Percentiles rank a stretch among this genome's conserved stretches.
Conservation (phyloP, 2,113 vertebrate species). For the Urocolius indicus region DNA sequence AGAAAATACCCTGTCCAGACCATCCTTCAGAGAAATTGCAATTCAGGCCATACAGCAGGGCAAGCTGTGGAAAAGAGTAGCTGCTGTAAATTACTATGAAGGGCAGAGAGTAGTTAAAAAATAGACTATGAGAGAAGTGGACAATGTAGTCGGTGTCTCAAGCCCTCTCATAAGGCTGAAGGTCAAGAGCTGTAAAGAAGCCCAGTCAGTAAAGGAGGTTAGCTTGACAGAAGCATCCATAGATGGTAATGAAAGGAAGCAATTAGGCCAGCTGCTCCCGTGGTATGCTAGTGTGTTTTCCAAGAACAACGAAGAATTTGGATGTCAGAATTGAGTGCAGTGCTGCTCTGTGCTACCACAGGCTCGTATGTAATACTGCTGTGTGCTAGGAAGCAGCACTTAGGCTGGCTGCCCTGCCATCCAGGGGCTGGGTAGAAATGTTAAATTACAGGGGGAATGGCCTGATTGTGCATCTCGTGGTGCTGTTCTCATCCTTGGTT, state of each 20-base stretch:
- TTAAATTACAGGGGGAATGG: neutral
- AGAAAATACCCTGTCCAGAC: neutral
- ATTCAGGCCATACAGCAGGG: neutral
- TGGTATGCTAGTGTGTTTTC: conserved; percentile 33
- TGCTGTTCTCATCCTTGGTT: neutral
- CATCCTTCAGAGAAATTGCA: neutral
- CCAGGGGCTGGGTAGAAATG: neutral
- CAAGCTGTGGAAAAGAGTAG: neutral
- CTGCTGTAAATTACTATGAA: neutral
- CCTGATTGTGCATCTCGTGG: neutral
- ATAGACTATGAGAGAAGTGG: neutral
- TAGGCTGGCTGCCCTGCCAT: neutral
- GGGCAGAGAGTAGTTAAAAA: neutral
- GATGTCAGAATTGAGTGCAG: neutral
- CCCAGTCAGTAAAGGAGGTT: neutral
- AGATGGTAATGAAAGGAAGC: conserved; percentile 67
- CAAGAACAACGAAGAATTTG: conserved; percentile 46
- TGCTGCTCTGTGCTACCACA: neutral
- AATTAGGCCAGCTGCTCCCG: conserved; percentile 15
- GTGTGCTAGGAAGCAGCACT: neutral
- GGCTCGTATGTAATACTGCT: neutral
- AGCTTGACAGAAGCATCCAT: conserved; percentile 60
- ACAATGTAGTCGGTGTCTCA: neutral
- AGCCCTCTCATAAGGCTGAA: neutral
- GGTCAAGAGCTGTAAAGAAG: conserved; percentile 44